Conservation (phyloP, 1,140 invertebrate genomes). For the Acromyrmex charruanus region DNA sequence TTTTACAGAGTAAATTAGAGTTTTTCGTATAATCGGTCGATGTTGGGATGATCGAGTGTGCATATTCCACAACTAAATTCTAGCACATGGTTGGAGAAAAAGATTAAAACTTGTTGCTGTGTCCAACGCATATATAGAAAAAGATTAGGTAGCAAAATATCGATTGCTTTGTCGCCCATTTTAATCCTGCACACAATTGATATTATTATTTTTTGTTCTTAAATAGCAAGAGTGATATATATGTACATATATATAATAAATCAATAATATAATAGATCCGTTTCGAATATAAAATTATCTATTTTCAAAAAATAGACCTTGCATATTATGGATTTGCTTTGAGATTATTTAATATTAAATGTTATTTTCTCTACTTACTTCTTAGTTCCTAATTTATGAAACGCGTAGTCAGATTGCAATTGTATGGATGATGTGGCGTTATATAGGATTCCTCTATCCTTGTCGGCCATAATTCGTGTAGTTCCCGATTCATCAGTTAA, state of each 20-base stretch:
- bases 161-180: conserved; percentile 79
- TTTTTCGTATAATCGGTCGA: conserved; percentile 75
- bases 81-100: conserved; percentile 84
- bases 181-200: conserved; percentile 78
- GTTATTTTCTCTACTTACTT: conserved; percentile 74
- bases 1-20: conserved; percentile 58
- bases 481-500: conserved; percentile 81
- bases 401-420: conserved; percentile 79
- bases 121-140: conserved; percentile 83
- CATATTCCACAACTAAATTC: conserved; percentile 84
- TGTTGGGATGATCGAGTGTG: conserved; percentile 70
- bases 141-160: conserved; percentile 80
- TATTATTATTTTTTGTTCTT: not conserved
- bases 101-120: conserved; percentile 82
- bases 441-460: conserved; percentile 77
- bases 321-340: not conserved
- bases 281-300: conserved; percentile 10
- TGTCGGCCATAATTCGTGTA: conserved; percentile 79
- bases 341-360: conserved; percentile 11
- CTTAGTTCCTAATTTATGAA: conserved; percentile 80
- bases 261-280: conserved; percentile 1
- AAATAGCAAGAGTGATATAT: conserved; percentile 1
- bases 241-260: not conserved
- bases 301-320: not conserved
- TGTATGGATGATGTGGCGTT: conserved; percentile 79